Evolutionary conservation across 2,113 vertebrate genomes (phyloP).

Genomic region (Motacilla tschutschensis): DNA sequence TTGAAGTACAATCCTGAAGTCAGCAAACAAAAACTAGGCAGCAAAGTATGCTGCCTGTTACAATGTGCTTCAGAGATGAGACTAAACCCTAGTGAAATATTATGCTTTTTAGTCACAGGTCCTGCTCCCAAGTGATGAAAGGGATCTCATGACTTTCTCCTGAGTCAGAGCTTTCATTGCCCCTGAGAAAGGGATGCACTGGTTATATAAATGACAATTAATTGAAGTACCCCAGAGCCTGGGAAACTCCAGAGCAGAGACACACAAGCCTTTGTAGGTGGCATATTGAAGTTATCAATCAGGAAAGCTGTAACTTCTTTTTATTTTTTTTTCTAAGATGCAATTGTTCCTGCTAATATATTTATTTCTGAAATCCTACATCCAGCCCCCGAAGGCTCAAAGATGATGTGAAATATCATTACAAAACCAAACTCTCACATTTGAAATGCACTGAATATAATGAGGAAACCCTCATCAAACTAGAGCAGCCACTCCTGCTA

Average conservation of each 20-base stretch:
- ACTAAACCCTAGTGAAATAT: conserved; percentile 27
- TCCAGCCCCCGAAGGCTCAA: background rate
- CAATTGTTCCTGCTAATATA: conserved; percentile 11
- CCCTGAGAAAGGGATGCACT: conserved; percentile 25
- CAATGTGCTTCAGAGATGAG: conserved; percentile 17
- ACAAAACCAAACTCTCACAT: conserved; percentile 18
- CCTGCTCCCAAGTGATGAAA: conserved; percentile 21
- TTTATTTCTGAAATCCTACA: conserved; percentile 41
- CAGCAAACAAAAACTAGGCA: conserved; percentile 22
- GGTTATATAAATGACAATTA: conserved; percentile 49
- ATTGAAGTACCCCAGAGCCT: conserved; percentile 35
- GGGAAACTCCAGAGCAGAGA: conserved; percentile 39
- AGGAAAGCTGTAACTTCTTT: background rate
- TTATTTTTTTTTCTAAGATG: background rate
- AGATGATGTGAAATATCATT: conserved; percentile 12
- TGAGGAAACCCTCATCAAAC: conserved; percentile 49
- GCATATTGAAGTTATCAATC: background rate
- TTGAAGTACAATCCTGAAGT: conserved; percentile 34
- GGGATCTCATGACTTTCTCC: conserved; percentile 36
- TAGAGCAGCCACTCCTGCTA: conserved; percentile 5
- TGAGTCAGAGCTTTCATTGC: conserved; percentile 51
- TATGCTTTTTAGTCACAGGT: conserved; percentile 18
- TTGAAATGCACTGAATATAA: conserved; percentile 16
- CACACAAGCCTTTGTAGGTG: conserved; percentile 28
- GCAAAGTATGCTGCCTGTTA: background rate